phyloP scores from a whole-genome alignment of 2,113 vertebrate species.

The Acanthochromis polyacanthus region DNA sequence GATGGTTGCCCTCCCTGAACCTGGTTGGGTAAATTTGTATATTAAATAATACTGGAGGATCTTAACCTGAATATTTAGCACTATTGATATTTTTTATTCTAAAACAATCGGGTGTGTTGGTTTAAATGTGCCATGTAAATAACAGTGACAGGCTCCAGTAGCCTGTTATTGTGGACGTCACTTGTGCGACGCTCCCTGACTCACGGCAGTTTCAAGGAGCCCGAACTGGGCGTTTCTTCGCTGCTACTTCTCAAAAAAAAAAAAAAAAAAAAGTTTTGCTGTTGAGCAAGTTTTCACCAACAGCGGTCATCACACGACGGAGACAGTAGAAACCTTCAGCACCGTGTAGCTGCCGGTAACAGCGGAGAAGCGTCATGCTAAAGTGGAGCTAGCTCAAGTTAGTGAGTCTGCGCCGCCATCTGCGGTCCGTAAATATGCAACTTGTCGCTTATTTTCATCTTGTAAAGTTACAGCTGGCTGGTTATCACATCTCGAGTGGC shows the following conservation, averaged over 20 bases:
- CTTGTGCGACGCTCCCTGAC: slow-evolving; percentile 71
- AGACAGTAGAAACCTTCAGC: background rate
- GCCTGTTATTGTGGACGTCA: background rate
- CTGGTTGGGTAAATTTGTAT: too few relatives aligned
- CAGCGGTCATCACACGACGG: background rate
- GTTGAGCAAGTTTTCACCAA: background rate
- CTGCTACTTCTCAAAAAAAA: background rate
- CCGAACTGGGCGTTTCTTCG: slow-evolving; percentile 77
- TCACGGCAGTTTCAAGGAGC: slow-evolving; percentile 76
- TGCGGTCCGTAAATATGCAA: too few relatives aligned
- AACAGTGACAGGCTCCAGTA: too few relatives aligned
- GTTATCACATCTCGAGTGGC: too few relatives aligned
- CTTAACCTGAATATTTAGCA: too few relatives aligned
- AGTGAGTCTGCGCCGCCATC: background rate
- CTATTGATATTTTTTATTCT: too few relatives aligned
- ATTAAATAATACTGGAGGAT: too few relatives aligned
- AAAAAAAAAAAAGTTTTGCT: slow-evolving; percentile 19
- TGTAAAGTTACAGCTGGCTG: too few relatives aligned
- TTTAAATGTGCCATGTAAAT: too few relatives aligned
- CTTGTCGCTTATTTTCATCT: too few relatives aligned
- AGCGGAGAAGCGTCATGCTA: background rate
- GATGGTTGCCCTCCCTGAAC: too few relatives aligned
- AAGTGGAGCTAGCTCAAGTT: background rate
- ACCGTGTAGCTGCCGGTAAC: background rate
- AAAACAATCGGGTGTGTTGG: too few relatives aligned